Evolutionary conservation across 2,797 vertebrate genomes (phyloP).

Genomic region (Oreochromis mossambicus): DNA sequence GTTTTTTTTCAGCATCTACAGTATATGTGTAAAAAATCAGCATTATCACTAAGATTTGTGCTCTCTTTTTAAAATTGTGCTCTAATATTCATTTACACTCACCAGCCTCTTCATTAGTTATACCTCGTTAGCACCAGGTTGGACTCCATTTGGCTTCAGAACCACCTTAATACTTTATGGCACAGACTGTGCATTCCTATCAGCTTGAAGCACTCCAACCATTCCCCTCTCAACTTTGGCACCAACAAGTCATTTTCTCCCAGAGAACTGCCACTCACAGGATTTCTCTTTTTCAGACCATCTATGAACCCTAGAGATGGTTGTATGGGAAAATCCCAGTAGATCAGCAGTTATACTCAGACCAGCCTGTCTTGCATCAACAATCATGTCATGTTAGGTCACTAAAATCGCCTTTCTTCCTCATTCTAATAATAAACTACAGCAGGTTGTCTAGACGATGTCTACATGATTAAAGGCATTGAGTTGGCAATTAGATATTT

Average conservation of each 20-base stretch:
- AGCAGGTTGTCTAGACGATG: not conserved
- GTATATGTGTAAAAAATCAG: not conserved
- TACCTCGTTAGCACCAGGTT: not conserved
- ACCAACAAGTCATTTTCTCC: not conserved
- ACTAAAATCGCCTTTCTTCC: not conserved
- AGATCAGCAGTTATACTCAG: not conserved
- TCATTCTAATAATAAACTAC: not conserved
- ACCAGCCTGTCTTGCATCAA: not conserved
- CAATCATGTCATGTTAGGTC: not conserved
- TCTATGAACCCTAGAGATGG: not conserved
- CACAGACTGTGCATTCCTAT: not conserved
- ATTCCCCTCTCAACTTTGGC: not conserved
- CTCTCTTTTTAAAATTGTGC: not conserved
- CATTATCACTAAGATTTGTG: not conserved
- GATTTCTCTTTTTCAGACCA: not conserved
- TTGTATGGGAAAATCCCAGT: not conserved
- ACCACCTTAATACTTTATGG: not conserved
- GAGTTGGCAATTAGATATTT: not conserved
- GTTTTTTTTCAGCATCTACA: not conserved
- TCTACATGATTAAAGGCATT: not conserved
- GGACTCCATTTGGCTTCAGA: not conserved
- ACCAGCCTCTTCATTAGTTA: not conserved
- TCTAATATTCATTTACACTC: not conserved
- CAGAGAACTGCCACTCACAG: not conserved
- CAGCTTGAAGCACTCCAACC: not conserved